A percentile compares a stretch with the other conserved stretches of the same genome.
These are phyloP conservation scores for Rhyacophila evoluta DNA, from an alignment of 2,888 invertebrate species.

Conservation along the genomic window DNA sequence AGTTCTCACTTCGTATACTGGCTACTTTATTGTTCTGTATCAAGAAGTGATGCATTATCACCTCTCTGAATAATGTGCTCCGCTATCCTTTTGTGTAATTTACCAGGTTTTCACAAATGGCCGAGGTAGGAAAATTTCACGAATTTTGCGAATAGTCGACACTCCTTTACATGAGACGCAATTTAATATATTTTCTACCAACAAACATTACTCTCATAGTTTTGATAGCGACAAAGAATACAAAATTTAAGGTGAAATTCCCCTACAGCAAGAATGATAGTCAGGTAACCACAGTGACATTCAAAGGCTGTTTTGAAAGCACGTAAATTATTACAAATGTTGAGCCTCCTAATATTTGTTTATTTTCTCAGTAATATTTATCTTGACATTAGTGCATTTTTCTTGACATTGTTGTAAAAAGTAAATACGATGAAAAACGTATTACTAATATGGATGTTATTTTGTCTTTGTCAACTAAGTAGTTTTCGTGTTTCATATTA, in stretches of 20 bases:
- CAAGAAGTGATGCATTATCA: constrained; percentile 19
- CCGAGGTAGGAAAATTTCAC: not conserved
- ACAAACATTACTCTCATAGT: not conserved
- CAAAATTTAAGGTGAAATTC: not conserved
- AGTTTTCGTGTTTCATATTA: too few relatives aligned
- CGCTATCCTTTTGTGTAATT: not conserved
- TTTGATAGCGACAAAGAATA: not conserved
- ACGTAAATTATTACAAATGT: too few relatives aligned
- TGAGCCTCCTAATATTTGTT: too few relatives aligned
- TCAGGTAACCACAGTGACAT: too few relatives aligned
- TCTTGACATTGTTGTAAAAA: too few relatives aligned
- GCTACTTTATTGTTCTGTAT: constrained; percentile 8
- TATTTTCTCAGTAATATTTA: too few relatives aligned
- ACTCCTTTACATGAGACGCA: not conserved
- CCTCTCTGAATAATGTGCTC: not conserved
- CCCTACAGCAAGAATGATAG: not conserved
- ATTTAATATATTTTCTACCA: not conserved
- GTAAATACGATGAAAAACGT: too few relatives aligned
- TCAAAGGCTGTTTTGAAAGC: too few relatives aligned
- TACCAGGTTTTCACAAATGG: not conserved
- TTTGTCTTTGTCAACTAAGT: too few relatives aligned
- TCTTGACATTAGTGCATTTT: too few relatives aligned
- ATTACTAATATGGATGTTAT: too few relatives aligned
- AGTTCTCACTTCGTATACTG: not conserved
- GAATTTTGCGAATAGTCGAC: not conserved